A percentile compares a stretch with the other conserved stretches of the same genome.
These are phyloP conservation scores for Drosophila seguyi DNA, from an alignment of 1,140 invertebrate genomes.

Conservation along the genomic window DNA sequence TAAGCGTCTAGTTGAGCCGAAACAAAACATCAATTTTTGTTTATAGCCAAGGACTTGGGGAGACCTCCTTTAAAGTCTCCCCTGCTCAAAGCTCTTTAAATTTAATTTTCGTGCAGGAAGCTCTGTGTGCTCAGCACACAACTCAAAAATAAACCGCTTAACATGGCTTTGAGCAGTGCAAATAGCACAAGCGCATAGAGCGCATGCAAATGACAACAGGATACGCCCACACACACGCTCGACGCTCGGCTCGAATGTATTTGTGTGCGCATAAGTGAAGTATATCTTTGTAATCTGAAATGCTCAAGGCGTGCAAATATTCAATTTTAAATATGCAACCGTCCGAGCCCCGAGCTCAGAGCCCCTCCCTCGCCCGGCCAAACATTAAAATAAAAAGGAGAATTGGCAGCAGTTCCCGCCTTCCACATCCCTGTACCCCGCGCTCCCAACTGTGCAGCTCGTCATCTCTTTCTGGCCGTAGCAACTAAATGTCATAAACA, in stretches of 20 bases:
- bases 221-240: conserved; percentile 30
- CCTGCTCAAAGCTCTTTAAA: conserved; percentile 36
- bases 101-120: conserved; percentile 47
- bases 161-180: conserved; percentile 79
- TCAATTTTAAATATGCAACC: conserved; percentile 81
- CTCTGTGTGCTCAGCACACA: conserved; percentile 64
- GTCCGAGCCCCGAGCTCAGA: conserved; percentile 1
- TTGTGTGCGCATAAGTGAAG: conserved; percentile 74
- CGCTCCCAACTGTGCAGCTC: conserved; percentile 4
- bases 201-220: conserved; percentile 79
- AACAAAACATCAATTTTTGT: not conserved
- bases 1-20: too few species aligned
- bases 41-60: not conserved
- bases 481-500: conserved; percentile 78
- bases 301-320: conserved; percentile 83
- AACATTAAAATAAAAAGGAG: conserved; percentile 43
- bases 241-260: conserved; percentile 16
- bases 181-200: conserved; percentile 71
- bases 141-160: conserved; percentile 76
- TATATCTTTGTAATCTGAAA: conserved; percentile 82
- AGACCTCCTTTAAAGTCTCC: not conserved
- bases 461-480: conserved; percentile 33
- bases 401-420: conserved; percentile 21
- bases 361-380: conserved; percentile 4
- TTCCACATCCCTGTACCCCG: not conserved